phyloP scores from a whole-genome alignment of 2,888 invertebrate genomes.

The Nomada flava region DNA sequence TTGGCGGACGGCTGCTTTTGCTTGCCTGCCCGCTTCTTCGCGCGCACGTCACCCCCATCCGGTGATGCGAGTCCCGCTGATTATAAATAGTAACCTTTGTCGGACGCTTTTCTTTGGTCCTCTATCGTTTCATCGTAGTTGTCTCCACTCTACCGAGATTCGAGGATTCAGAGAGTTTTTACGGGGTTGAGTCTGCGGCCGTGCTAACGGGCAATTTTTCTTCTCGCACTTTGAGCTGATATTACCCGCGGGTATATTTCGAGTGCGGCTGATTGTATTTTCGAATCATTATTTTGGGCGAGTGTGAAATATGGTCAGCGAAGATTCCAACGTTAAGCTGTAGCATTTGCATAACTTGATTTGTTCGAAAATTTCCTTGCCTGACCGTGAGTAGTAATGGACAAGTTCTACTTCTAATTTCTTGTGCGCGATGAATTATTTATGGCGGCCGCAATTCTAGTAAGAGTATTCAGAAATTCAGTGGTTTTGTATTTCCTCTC shows the following conservation, averaged over 20 bases:
- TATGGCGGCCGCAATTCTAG: too few species aligned
- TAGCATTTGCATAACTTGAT: too few species aligned
- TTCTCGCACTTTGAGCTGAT: background rate
- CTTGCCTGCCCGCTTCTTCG: slow-evolving; percentile 27
- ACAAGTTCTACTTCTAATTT: too few species aligned
- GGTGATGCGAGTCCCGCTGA: slow-evolving; percentile 70
- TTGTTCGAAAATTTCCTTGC: too few species aligned
- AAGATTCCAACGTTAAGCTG: too few species aligned
- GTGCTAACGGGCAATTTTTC: slow-evolving; percentile 43
- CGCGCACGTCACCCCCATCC: slow-evolving; percentile 67
- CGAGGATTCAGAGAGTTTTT: slow-evolving; percentile 37
- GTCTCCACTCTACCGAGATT: slow-evolving; percentile 48
- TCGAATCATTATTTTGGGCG: too few species aligned
- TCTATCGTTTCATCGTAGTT: slow-evolving; percentile 70
- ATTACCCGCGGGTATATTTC: slow-evolving; percentile 6
- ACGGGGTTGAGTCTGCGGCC: slow-evolving; percentile 34
- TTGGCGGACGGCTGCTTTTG: background rate
- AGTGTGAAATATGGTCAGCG: too few species aligned
- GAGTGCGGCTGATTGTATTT: too few species aligned
- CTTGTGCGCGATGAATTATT: too few species aligned
- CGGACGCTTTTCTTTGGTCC: slow-evolving; percentile 78
- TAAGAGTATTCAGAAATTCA: too few species aligned
- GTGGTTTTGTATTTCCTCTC: too few species aligned
- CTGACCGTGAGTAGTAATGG: too few species aligned
- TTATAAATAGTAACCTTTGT: slow-evolving; percentile 84